These are phyloP conservation scores for Torymus texanus DNA, from an alignment of 2,888 invertebrate species.

Conservation along the genomic window DNA sequence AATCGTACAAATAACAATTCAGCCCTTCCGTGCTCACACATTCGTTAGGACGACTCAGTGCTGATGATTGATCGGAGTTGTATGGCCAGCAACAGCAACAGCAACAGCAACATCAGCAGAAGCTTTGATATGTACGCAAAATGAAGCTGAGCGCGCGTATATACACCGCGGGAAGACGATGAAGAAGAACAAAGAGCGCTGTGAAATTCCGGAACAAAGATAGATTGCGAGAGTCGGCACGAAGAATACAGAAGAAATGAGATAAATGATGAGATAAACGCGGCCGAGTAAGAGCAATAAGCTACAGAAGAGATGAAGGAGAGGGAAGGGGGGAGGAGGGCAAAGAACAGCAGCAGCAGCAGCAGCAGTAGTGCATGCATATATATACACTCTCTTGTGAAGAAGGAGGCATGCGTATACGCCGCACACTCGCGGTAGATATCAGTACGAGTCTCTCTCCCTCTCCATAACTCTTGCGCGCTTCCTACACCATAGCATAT, in stretches of 20 bases:
- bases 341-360: conserved; percentile 12
- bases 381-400: too few species aligned
- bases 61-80: conserved; percentile 22
- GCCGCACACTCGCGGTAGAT: conserved; percentile 58
- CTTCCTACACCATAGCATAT: conserved; percentile 57
- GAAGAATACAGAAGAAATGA: conserved; percentile 38
- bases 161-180: too few species aligned
- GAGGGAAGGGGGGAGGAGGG: conserved; percentile 4
- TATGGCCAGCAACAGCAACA: too few species aligned
- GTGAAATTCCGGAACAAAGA: conserved; percentile 36
- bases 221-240: conserved; percentile 25
- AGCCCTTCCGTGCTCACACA: conserved; percentile 18
- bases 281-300: not conserved
- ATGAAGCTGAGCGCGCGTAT: not conserved
- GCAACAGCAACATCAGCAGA: not conserved
- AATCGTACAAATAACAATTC: conserved; percentile 8
- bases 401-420: not conserved
- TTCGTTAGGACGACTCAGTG: not conserved
- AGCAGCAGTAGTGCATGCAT: conserved; percentile 61
- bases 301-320: conserved; percentile 29
- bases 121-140: not conserved
- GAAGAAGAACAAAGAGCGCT: conserved; percentile 27
- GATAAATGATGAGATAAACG: conserved; percentile 45
- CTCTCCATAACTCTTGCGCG: conserved; percentile 65
- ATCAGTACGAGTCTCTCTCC: conserved; percentile 62